A percentile compares a stretch with the other conserved stretches of the same genome.
Evolutionary conservation across 2,888 invertebrate genomes (phyloP).

Genomic region (Andrena hattorfiana): DNA sequence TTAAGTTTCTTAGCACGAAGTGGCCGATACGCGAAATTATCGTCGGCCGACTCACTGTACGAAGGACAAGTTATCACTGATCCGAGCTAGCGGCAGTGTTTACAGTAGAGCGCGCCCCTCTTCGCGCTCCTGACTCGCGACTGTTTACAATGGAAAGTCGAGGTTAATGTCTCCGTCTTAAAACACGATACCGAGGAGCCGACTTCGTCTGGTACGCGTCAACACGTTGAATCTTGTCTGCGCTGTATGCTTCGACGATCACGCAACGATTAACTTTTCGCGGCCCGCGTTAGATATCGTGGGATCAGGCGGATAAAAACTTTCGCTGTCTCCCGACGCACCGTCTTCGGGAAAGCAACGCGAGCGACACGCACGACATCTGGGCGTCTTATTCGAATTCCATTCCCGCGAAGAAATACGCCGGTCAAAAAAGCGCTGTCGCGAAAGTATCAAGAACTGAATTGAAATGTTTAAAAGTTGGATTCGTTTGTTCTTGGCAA

Average conservation of each 20-base stretch:
- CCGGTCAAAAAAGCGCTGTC: too few species aligned
- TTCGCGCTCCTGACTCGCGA: not conserved
- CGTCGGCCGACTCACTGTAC: not conserved
- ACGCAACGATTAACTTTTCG: too few species aligned
- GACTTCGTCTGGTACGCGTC: not conserved
- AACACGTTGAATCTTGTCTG: not conserved
- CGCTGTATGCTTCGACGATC: not conserved
- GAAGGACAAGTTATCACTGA: slow-evolving; percentile 16
- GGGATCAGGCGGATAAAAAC: too few species aligned
- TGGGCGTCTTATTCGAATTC: too few species aligned
- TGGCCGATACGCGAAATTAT: not conserved
- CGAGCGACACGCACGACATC: too few species aligned
- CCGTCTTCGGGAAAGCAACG: too few species aligned
- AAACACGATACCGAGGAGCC: not conserved
- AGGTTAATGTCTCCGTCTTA: slow-evolving; percentile 10
- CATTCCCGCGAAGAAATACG: too few species aligned
- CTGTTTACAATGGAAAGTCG: slow-evolving; percentile 34
- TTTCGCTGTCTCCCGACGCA: too few species aligned
- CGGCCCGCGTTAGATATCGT: too few species aligned
- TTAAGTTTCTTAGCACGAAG: not conserved
- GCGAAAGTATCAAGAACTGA: too few species aligned
- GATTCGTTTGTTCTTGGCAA: too few species aligned
- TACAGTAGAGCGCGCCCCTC: not conserved
- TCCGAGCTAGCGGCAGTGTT: not conserved
- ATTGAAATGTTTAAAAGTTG: too few species aligned